Evolutionary conservation across 1,140 invertebrate species (phyloP).

Genomic region (Idris sp.): DNA sequence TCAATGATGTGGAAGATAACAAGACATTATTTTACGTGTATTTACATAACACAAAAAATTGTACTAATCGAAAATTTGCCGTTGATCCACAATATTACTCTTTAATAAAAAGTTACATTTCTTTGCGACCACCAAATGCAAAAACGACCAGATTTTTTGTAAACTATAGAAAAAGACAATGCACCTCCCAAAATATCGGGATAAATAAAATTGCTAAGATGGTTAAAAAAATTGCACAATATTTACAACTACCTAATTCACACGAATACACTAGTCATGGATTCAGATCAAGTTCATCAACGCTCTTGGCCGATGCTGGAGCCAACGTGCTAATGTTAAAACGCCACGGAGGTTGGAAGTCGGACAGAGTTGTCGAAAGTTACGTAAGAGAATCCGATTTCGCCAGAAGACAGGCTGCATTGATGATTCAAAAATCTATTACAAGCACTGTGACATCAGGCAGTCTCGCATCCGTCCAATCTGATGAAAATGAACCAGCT

Average conservation of each 20-base stretch:
- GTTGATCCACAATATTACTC: slow-evolving; percentile 7
- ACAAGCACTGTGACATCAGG: not conserved
- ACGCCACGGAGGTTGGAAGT: slow-evolving; percentile 5
- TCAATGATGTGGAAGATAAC: not conserved
- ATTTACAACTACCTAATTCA: not conserved
- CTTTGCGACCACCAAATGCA: not conserved
- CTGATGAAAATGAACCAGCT: not conserved
- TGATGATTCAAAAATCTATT: not conserved
- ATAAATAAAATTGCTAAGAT: slow-evolving; percentile 6
- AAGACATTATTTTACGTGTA: not conserved
- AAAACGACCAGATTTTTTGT: not conserved
- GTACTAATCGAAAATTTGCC: not conserved
- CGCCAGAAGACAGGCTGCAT: not conserved
- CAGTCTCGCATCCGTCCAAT: too few relatives aligned
- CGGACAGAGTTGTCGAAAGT: slow-evolving; percentile 3
- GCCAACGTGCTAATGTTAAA: slow-evolving; percentile 5
- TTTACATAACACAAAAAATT: not conserved
- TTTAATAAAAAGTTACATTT: not conserved
- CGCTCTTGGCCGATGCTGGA: slow-evolving; percentile 2
- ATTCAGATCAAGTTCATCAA: not conserved
- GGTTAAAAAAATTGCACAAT: slow-evolving; percentile 5
- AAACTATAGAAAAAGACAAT: not conserved
- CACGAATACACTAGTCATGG: not conserved
- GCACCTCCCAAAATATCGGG: slow-evolving; percentile 2
- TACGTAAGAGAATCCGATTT: slow-evolving; percentile 1